Evolutionary conservation across 2,797 vertebrate species (phyloP).

Genomic region (Phalanger gymnotis): DNA sequence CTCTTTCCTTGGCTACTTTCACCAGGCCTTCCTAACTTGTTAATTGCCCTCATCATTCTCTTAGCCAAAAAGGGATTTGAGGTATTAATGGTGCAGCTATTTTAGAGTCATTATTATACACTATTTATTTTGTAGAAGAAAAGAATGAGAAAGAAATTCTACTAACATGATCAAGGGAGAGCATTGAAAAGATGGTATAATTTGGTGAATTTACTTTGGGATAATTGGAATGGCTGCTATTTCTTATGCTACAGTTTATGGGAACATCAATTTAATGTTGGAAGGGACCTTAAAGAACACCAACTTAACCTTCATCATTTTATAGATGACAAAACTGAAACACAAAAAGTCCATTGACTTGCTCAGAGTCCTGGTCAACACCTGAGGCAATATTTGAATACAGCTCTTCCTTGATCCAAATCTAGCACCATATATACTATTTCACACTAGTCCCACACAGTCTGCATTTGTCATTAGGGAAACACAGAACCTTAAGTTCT

Average conservation of each 20-base stretch:
- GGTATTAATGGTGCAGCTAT: neutral
- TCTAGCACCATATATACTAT: neutral
- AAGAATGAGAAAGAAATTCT: constrained; percentile 10
- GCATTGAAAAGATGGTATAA: neutral
- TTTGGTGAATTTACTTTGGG: neutral
- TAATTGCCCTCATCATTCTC: neutral
- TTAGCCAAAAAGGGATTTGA: neutral
- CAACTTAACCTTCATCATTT: neutral
- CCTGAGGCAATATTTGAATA: neutral
- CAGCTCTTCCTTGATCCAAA: neutral
- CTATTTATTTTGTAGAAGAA: neutral
- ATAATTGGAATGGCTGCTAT: neutral
- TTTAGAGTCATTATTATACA: neutral
- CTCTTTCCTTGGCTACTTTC: neutral
- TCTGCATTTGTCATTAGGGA: neutral
- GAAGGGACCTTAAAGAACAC: neutral
- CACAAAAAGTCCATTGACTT: neutral
- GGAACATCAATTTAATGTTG: neutral
- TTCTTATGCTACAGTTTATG: neutral
- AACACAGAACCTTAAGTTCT: neutral
- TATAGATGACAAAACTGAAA: neutral
- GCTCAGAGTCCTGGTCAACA: neutral
- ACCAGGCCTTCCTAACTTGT: neutral
- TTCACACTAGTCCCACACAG: neutral
- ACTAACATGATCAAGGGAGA: neutral